Conservation (phyloP, 1,140 invertebrate species). For the Tetragonula clypearis region DNA sequence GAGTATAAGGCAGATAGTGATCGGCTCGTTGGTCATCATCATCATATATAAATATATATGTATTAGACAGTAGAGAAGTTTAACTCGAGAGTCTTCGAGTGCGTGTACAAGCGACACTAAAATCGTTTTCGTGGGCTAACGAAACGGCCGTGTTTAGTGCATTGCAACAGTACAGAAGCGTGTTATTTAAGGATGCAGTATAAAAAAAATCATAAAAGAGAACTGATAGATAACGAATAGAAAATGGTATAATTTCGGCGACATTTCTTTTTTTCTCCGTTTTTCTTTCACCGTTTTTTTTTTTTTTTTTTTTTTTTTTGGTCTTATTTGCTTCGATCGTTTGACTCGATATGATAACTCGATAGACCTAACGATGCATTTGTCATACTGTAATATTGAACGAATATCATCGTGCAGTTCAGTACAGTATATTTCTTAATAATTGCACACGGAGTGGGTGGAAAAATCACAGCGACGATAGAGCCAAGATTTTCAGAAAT, state of each 20-base stretch:
- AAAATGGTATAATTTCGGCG: slow-evolving; percentile 17
- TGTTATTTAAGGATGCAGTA: slow-evolving; percentile 46
- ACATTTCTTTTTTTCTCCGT: not conserved
- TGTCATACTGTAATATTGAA: not conserved
- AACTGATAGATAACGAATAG: slow-evolving; percentile 36
- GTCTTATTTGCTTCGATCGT: not conserved
- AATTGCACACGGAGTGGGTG: no score
- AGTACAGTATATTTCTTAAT: not conserved
- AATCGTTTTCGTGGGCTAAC: slow-evolving; percentile 22
- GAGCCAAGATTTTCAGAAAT: no score
- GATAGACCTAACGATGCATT: slow-evolving; percentile 4
- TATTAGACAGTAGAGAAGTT: not conserved
- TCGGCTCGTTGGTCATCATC: not conserved
- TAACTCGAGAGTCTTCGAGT: not conserved
- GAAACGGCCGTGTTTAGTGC: slow-evolving; percentile 36
- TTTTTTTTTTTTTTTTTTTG: no score
- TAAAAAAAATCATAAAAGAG: slow-evolving; percentile 20
- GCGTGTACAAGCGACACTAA: slow-evolving; percentile 37
- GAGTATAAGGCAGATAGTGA: not conserved
- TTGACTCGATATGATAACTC: not conserved
- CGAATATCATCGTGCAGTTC: not conserved
- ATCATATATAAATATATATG: not conserved
- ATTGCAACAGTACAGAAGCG: slow-evolving; percentile 47
- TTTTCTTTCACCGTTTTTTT: no score
- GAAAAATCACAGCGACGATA: no score